These are phyloP conservation scores for Volucella zonaria DNA, from an alignment of 2,888 invertebrate genomes.

Conservation along the genomic window DNA sequence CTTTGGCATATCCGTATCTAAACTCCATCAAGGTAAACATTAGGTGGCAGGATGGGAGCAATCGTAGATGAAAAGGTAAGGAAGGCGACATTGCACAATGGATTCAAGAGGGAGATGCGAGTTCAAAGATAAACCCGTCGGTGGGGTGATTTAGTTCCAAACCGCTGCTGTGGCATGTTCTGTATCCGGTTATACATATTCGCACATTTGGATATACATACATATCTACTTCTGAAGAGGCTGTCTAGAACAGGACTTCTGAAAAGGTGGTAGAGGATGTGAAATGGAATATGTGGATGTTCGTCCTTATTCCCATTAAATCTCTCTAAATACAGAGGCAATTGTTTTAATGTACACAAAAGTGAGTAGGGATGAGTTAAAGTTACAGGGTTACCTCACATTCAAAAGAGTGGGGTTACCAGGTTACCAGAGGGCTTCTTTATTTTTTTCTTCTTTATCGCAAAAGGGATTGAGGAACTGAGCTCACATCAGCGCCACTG, in stretches of 20 bases:
- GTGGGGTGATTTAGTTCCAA: constrained; percentile 23
- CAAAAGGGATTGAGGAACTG: constrained; percentile 40
- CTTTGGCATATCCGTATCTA: constrained; percentile 44
- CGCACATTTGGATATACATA: background rate
- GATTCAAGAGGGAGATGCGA: constrained; percentile 43
- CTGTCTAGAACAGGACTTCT: constrained; percentile 28
- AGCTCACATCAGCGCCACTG: constrained; percentile 32
- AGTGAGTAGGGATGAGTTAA: constrained; percentile 16
- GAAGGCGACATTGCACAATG: constrained; percentile 66
- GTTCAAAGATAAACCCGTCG: constrained; percentile 62
- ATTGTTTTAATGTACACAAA: constrained; percentile 79
- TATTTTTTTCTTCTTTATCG: constrained; percentile 21
- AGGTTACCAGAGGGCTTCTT: constrained; percentile 61
- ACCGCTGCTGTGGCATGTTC: constrained; percentile 42
- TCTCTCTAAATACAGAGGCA: constrained; percentile 80
- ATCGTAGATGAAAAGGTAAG: constrained; percentile 12
- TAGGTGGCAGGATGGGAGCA: constrained; percentile 7
- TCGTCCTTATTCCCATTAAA: constrained; percentile 76
- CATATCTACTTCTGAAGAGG: constrained; percentile 3
- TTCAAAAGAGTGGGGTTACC: constrained; percentile 34
- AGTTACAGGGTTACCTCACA: constrained; percentile 5
- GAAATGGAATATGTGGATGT: constrained; percentile 41
- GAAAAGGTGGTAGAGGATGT: constrained; percentile 11
- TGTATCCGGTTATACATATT: constrained; percentile 10
- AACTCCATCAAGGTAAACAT: constrained; percentile 67